These are phyloP conservation scores for Stigmatopora nigra DNA, from an alignment of 2,113 vertebrate species.

Conservation along the genomic window DNA sequence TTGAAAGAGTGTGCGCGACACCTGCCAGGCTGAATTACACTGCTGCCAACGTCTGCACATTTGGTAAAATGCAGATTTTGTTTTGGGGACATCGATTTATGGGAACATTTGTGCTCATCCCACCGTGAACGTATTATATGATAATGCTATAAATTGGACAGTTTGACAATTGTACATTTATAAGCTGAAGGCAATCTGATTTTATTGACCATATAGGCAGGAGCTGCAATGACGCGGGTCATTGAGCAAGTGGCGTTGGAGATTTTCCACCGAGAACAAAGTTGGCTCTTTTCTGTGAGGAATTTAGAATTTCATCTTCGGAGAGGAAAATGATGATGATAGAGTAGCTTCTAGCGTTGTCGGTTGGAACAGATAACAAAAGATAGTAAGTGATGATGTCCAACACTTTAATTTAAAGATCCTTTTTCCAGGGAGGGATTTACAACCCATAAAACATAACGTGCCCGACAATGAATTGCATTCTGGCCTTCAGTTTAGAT, in stretches of 20 bases:
- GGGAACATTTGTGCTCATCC: constrained; percentile 31
- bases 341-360: constrained; percentile 3
- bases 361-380: constrained; percentile 6
- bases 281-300: constrained; percentile 8
- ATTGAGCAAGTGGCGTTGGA: constrained; percentile 39
- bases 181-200: constrained; percentile 31
- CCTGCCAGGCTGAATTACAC: constrained; percentile 15
- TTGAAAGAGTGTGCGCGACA: constrained; percentile 1
- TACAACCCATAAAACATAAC: constrained; percentile 4
- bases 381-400: neutral
- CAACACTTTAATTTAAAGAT: constrained; percentile 9
- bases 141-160: constrained; percentile 39
- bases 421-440: constrained; percentile 1
- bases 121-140: constrained; percentile 35
- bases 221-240: constrained; percentile 40
- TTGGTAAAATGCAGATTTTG: constrained; percentile 43
- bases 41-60: constrained; percentile 31
- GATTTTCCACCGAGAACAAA: constrained; percentile 36
- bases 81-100: constrained; percentile 36
- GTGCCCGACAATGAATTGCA: constrained; percentile 3
- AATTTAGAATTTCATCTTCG: constrained; percentile 9
- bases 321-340: constrained; percentile 6
- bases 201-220: constrained; percentile 50
- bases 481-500: constrained; percentile 3
- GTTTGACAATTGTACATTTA: constrained; percentile 28